A percentile compares a stretch with the other conserved stretches of the same genome.
These are phyloP conservation scores for Channa maculata DNA, from an alignment of 2,113 vertebrate species.

Conservation along the genomic window DNA sequence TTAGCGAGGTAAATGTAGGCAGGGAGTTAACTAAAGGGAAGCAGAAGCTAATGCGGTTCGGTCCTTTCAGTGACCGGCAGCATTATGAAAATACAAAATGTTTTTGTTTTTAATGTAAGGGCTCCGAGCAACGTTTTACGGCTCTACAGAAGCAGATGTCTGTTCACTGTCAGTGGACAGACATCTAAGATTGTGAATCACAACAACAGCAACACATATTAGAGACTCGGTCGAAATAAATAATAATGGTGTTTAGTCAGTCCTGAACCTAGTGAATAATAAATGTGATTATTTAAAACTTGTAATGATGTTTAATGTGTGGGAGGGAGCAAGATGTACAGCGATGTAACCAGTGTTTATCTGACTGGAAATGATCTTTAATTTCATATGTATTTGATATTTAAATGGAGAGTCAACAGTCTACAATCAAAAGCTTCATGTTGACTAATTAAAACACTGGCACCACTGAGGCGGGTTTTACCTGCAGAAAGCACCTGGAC, in stretches of 20 bases:
- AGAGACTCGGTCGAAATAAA: conserved; percentile 32
- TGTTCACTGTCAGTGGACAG: conserved; percentile 32
- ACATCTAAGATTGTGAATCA: conserved; percentile 39
- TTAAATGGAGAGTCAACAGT: neutral
- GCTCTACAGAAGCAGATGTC: conserved; percentile 48
- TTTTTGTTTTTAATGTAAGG: conserved; percentile 56
- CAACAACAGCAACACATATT: conserved; percentile 38
- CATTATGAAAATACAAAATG: conserved; percentile 61
- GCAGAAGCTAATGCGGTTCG: conserved; percentile 66
- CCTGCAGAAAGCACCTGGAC: conserved; percentile 1
- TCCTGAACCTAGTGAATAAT: conserved; percentile 19
- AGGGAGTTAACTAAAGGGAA: conserved; percentile 40
- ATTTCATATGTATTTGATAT: conserved; percentile 34
- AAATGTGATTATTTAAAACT: conserved; percentile 20
- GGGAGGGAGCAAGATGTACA: conserved; percentile 1
- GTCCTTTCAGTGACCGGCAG: conserved; percentile 53
- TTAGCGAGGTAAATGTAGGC: conserved; percentile 31
- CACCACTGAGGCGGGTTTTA: neutral
- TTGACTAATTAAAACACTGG: neutral
- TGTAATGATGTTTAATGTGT: conserved; percentile 9
- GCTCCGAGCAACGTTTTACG: conserved; percentile 31
- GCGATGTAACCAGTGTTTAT: neutral
- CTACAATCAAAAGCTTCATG: conserved; percentile 1
- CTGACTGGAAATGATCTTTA: conserved; percentile 20
- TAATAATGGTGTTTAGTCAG: conserved; percentile 34